Percentiles rank a stretch among this genome's conserved stretches.
Conservation (phyloP, 2,797 vertebrate genomes). For the Pseudochaenichthys georgianus region DNA sequence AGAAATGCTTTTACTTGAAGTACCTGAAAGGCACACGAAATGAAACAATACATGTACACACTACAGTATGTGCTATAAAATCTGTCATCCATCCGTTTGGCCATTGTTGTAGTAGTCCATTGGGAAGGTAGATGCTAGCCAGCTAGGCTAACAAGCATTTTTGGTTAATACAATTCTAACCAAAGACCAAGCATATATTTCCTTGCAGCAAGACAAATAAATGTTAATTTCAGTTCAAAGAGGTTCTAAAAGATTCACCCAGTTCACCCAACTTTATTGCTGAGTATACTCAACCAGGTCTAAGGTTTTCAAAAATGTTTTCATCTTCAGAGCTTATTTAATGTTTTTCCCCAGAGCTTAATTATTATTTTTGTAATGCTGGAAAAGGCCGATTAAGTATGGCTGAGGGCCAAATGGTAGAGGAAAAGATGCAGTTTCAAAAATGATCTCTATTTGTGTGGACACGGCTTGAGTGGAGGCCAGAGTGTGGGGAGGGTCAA, state of each 20-base stretch:
- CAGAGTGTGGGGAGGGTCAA: conserved; percentile 56
- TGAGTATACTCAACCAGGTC: neutral
- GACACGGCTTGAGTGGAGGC: conserved; percentile 32
- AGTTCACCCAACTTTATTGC: neutral
- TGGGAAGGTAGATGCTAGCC: neutral
- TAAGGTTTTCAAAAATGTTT: conserved; percentile 3
- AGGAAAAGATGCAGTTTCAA: conserved; percentile 44
- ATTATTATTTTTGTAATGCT: conserved; percentile 14
- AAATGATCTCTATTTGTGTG: conserved; percentile 44
- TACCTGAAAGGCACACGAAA: conserved; percentile 17
- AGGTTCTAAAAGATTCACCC: neutral
- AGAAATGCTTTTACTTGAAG: conserved; percentile 20
- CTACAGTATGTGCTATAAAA: too few relatives aligned
- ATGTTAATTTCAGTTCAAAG: neutral
- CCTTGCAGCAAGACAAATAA: neutral
- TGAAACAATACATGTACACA: neutral
- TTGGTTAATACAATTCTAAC: neutral
- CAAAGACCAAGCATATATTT: neutral
- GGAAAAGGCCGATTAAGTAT: conserved; percentile 7
- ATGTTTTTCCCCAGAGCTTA: neutral
- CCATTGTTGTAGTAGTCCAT: neutral
- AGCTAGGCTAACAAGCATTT: neutral
- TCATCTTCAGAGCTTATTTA: neutral
- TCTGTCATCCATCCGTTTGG: neutral
- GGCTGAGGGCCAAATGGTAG: conserved; percentile 31